phyloP scores from a whole-genome alignment of 2,888 invertebrate species.

The Blastobasis lacticolella region DNA sequence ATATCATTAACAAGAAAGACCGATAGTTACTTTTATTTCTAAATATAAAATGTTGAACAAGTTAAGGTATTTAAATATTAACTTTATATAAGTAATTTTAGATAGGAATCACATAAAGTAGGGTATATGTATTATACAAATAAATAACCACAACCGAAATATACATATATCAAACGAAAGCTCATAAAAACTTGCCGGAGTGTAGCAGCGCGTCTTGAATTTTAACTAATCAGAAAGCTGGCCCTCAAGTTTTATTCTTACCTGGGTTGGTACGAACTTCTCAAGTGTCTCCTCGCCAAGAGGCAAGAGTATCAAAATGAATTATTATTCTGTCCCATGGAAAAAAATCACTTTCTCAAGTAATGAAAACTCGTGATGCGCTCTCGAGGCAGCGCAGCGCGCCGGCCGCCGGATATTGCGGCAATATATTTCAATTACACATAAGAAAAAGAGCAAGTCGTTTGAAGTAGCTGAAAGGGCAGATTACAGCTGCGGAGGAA shows the following conservation, averaged over 20 bases:
- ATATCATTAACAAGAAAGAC: too few relatives aligned
- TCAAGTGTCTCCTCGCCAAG: conserved; percentile 35
- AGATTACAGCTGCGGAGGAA: conserved; percentile 66
- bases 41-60: too few relatives aligned
- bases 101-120: too few relatives aligned
- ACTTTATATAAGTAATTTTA: too few relatives aligned
- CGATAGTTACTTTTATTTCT: too few relatives aligned
- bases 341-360: conserved; percentile 65
- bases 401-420: conserved; percentile 70
- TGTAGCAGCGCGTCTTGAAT: conserved; percentile 13
- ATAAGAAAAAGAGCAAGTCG: conserved; percentile 74
- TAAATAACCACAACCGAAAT: too few relatives aligned
- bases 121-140: too few relatives aligned
- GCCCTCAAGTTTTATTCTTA: conserved; percentile 32
- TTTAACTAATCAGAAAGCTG: conserved; percentile 18
- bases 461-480: conserved; percentile 71
- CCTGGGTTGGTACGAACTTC: conserved; percentile 34
- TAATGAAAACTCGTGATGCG: conserved; percentile 71
- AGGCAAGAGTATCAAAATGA: conserved; percentile 58
- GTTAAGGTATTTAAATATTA: too few relatives aligned
- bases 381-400: conserved; percentile 58
- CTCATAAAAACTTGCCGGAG: too few relatives aligned
- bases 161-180: too few relatives aligned
- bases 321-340: conserved; percentile 66
- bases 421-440: conserved; percentile 75